Conservation (phyloP, 2,113 vertebrate genomes). For the Phainopepla nitens region DNA sequence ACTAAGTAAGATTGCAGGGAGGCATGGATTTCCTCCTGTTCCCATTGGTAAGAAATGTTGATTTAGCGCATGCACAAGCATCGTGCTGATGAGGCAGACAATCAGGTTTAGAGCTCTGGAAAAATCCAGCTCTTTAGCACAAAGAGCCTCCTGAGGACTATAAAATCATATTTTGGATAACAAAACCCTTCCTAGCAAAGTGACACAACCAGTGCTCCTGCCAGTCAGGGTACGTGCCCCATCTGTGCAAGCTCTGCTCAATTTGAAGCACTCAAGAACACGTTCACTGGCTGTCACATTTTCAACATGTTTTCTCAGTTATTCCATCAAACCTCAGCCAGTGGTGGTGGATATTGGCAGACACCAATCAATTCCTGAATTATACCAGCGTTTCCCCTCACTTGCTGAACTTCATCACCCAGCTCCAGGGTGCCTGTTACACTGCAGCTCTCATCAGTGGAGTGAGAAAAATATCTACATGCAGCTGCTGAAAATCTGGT, state of each 20-base stretch:
- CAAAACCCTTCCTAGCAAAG: background rate
- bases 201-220: background rate
- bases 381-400: background rate
- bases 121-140: background rate
- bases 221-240: background rate
- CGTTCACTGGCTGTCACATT: background rate
- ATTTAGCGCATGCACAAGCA: background rate
- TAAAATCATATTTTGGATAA: slow-evolving; percentile 4
- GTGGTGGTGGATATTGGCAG: background rate
- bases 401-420: background rate
- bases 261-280: background rate
- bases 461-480: background rate
- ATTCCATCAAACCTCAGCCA: background rate
- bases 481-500: background rate
- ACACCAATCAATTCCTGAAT: background rate
- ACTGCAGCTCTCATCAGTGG: background rate
- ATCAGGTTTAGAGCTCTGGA: background rate
- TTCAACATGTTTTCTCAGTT: slow-evolving; percentile 4
- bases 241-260: background rate
- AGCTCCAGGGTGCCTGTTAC: background rate
- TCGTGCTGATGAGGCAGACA: background rate
- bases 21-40: background rate
- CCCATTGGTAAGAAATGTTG: background rate
- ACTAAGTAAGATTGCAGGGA: background rate
- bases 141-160: background rate